These are phyloP conservation scores for Furcula furcula DNA, from an alignment of 2,888 invertebrate genomes.

Conservation along the genomic window DNA sequence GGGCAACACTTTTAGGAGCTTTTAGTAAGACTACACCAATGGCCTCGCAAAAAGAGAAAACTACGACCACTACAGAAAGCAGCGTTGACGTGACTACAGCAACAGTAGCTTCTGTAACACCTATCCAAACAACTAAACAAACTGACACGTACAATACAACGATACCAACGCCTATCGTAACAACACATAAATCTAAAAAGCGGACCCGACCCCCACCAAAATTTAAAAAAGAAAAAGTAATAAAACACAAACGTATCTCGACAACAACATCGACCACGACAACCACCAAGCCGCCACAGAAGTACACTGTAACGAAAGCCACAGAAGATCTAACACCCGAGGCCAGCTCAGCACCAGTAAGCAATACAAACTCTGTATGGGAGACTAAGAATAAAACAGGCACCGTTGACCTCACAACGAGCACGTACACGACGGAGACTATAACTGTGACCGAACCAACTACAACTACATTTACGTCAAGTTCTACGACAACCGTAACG, in stretches of 20 bases:
- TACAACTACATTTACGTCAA: constrained; percentile 14
- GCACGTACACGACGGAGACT: constrained; percentile 24
- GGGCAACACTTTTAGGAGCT: constrained; percentile 63
- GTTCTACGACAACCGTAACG: constrained; percentile 18
- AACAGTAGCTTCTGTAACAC: constrained; percentile 26
- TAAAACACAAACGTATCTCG: constrained; percentile 65
- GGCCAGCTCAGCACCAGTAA: constrained; percentile 57
- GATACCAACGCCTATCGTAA: constrained; percentile 33
- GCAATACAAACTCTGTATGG: constrained; percentile 31
- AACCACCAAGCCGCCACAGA: constrained; percentile 39
- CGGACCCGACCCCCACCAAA: constrained; percentile 68
- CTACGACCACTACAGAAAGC: constrained; percentile 30
- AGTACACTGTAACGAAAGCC: constrained; percentile 43
- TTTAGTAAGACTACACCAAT: constrained; percentile 71
- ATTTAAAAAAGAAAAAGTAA: constrained; percentile 54
- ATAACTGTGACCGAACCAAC: constrained; percentile 23
- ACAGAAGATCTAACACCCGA: constrained; percentile 56
- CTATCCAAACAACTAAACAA: constrained; percentile 16
- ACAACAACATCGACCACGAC: constrained; percentile 50
- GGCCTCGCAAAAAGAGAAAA: constrained; percentile 44
- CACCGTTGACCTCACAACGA: constrained; percentile 26
- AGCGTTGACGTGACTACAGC: constrained; percentile 32
- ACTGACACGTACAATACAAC: constrained; percentile 7
- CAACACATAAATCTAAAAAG: constrained; percentile 45
- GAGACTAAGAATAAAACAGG: constrained; percentile 31